phyloP scores from a whole-genome alignment of 2,888 invertebrate species.

The Trisateles emortualis region DNA sequence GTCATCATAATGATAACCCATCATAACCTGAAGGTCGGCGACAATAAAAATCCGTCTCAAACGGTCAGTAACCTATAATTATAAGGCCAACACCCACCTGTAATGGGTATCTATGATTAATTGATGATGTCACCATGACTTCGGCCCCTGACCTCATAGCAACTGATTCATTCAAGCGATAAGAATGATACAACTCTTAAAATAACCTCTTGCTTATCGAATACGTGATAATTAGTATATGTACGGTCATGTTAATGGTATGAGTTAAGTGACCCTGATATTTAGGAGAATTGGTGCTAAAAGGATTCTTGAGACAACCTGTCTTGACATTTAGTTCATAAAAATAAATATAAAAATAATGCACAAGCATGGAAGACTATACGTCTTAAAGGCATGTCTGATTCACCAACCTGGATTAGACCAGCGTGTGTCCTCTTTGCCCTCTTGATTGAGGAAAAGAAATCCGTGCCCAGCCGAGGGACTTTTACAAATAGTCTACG shows the following conservation, averaged over 20 bases:
- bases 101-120: slow-evolving; percentile 43
- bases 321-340: slow-evolving; percentile 19
- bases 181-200: slow-evolving; percentile 49
- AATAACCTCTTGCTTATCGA: slow-evolving; percentile 43
- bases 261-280: slow-evolving; percentile 11
- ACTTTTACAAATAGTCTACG: slow-evolving; percentile 22
- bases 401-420: slow-evolving; percentile 12
- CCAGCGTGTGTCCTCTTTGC: too few species aligned
- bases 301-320: slow-evolving; percentile 10
- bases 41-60: slow-evolving; percentile 14
- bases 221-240: slow-evolving; percentile 35
- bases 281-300: slow-evolving; percentile 16
- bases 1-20: not conserved
- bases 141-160: slow-evolving; percentile 53
- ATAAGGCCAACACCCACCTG: slow-evolving; percentile 49
- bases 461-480: slow-evolving; percentile 20
- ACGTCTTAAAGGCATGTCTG: too few species aligned
- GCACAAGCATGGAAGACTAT: too few species aligned
- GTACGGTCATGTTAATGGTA: slow-evolving; percentile 17
- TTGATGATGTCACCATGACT: slow-evolving; percentile 55
- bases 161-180: slow-evolving; percentile 52
- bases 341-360: too few species aligned
- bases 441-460: too few species aligned
- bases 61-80: slow-evolving; percentile 55
- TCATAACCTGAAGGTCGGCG: slow-evolving; percentile 22